Evolutionary conservation across 2,888 invertebrate species (phyloP).

Genomic region (Acrobasis consociella): DNA sequence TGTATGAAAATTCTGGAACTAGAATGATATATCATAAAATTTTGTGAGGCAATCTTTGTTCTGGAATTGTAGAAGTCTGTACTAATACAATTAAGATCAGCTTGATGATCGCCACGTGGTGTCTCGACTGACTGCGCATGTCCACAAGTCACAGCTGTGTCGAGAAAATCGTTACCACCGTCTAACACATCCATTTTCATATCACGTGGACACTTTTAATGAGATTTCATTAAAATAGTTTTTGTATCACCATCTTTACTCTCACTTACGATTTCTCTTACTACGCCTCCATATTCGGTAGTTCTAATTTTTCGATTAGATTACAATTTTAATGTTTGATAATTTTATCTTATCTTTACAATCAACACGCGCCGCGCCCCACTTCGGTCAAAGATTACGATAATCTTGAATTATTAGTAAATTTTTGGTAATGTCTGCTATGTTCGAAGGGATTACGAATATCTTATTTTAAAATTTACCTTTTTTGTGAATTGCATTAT

Average conservation of each 20-base stretch:
- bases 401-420: background rate
- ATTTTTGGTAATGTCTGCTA: background rate
- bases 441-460: background rate
- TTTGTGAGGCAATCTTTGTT: too few species aligned
- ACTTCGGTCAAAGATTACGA: background rate
- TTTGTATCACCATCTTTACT: slow-evolving; percentile 2
- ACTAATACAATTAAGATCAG: slow-evolving; percentile 46
- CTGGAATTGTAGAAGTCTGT: slow-evolving; percentile 27
- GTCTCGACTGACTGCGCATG: slow-evolving; percentile 61
- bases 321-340: slow-evolving; percentile 12
- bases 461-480: background rate
- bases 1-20: too few species aligned
- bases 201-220: slow-evolving; percentile 51
- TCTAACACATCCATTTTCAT: slow-evolving; percentile 51
- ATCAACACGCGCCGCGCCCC: slow-evolving; percentile 11
- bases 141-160: slow-evolving; percentile 71
- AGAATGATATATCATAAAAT: too few species aligned
- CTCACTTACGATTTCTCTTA: slow-evolving; percentile 1
- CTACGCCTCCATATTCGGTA: slow-evolving; percentile 7
- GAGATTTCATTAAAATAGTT: slow-evolving; percentile 26
- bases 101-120: slow-evolving; percentile 60
- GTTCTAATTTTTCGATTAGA: slow-evolving; percentile 6
- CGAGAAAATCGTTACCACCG: slow-evolving; percentile 75
- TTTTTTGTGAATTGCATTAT: background rate
- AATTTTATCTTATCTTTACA: slow-evolving; percentile 21